Percentiles rank a stretch among this genome's conserved stretches.
phyloP scores from a whole-genome alignment of 2,888 invertebrate species.

The Nomada ruficornis region DNA sequence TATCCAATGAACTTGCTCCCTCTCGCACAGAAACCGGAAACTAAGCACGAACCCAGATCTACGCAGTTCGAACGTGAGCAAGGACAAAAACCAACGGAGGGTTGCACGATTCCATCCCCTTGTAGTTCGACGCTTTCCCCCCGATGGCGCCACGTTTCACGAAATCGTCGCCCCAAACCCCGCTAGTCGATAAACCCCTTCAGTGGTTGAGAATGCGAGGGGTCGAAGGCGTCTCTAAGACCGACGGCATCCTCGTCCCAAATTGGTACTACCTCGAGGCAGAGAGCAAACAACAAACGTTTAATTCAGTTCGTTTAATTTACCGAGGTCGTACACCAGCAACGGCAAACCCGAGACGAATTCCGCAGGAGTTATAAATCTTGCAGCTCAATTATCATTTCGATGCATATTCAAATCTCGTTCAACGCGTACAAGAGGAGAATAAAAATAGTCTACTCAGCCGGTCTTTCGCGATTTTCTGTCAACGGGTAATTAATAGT shows the following conservation, averaged over 20 bases:
- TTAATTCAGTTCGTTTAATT: conserved; percentile 30
- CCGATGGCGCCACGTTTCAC: conserved; percentile 66
- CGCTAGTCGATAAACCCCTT: conserved; percentile 36
- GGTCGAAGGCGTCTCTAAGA: not conserved
- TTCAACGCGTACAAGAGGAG: conserved; percentile 40
- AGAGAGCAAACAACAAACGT: not conserved
- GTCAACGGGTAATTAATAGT: conserved; percentile 54
- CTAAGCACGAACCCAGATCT: conserved; percentile 8
- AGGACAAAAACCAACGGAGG: conserved; percentile 44
- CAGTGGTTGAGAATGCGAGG: not conserved
- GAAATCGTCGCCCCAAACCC: not conserved
- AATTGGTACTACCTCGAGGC: not conserved
- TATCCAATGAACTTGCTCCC: conserved; percentile 51
- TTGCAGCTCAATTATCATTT: conserved; percentile 47
- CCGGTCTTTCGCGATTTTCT: conserved; percentile 21
- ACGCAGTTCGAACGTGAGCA: conserved; percentile 15
- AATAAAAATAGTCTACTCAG: conserved; percentile 58
- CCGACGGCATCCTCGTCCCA: not conserved
- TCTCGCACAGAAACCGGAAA: conserved; percentile 44
- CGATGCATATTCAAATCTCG: conserved; percentile 59
- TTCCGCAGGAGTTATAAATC: conserved; percentile 47
- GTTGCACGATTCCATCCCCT: conserved; percentile 40
- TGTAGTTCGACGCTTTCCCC: conserved; percentile 46
- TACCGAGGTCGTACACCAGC: not conserved
- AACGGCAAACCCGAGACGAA: conserved; percentile 32